A percentile compares a stretch with the other conserved stretches of the same genome.
Evolutionary conservation across 2,797 vertebrate genomes (phyloP).

Genomic region (Notolabrus celidotus): DNA sequence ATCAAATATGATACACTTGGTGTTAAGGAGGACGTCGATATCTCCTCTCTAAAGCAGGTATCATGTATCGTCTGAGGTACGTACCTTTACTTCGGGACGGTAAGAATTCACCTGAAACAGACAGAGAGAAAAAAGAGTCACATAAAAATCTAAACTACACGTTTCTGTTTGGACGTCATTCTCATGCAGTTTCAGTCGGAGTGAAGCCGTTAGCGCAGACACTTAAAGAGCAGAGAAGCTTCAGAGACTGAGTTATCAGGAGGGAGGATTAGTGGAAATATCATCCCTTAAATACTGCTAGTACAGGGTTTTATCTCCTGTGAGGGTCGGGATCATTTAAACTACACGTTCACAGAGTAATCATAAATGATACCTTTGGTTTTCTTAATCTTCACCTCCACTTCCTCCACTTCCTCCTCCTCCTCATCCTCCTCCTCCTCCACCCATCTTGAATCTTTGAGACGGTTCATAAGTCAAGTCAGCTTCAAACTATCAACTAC

Average conservation of each 20-base stretch:
- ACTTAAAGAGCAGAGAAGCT: background rate
- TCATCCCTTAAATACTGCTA: background rate
- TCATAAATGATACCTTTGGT: conserved; percentile 61
- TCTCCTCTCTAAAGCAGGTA: too few species aligned
- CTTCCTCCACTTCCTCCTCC: conserved; percentile 33
- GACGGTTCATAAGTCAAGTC: conserved; percentile 57
- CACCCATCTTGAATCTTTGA: conserved; percentile 74
- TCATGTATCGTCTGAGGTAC: conserved; percentile 5
- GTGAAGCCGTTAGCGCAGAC: background rate
- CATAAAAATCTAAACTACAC: background rate
- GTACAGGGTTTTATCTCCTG: background rate
- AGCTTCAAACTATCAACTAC: conserved; percentile 24
- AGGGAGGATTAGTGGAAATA: background rate
- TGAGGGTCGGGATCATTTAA: conserved; percentile 17
- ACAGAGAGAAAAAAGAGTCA: conserved; percentile 7
- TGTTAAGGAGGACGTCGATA: too few species aligned
- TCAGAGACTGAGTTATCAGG: background rate
- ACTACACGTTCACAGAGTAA: background rate
- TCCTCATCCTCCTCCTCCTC: conserved; percentile 64
- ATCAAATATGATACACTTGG: too few species aligned
- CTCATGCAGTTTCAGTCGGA: background rate
- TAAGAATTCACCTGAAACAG: conserved; percentile 83
- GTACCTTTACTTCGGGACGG: conserved; percentile 86
- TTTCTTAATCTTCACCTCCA: conserved; percentile 66
- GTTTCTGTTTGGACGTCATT: background rate